Evolutionary conservation across 2,797 vertebrate genomes (phyloP), one percentile per base, ranked within the genome.

Genomic region (Poeciliopsis paucimaculata): DNA sequence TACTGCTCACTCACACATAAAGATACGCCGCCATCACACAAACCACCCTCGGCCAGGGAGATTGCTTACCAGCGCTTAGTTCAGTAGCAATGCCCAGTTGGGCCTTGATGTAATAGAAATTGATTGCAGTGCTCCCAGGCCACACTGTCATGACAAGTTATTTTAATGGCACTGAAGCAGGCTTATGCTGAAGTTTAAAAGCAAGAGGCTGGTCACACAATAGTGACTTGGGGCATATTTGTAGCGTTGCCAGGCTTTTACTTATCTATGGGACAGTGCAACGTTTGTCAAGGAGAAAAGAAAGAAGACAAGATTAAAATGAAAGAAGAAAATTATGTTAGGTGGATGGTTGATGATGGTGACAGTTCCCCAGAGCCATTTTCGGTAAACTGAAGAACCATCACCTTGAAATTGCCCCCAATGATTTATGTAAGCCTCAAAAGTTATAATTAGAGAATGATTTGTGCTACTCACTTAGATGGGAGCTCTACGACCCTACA

Each of bases 91-190:
- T 88, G 89, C 86, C 90, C 92, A 89, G 84, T 82, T 88, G 85
- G 91, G 82, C 89, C 87, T 90, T 93, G 93, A 93, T 94, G 87
- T 94, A 91, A 94, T 94, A 92, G 90, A 92, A 94, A 95, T 94
- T 94, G 94, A 93, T 94, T 93, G 90, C 81, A 68, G 75, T 84
- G 92, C 93, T 94, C 82, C 84, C 84, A 86, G 90, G 86, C 90
- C 85, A 86, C 88, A 82, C 89, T 93, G 92, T 92, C 90, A 93
- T 93, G 90, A 95, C 93, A 93, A 92, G 91, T 94, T 93, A 90
- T 91, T 94, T 91, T 91, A 92, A 91, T 86, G 86, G 85, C 87
- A 90, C 86, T 91, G 91, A 93, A 94, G 87, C 78, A 2, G 91
- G 89, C 89, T 92, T 92, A 87, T 90, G 88, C 81, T 83, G 88